Evolutionary conservation across 2,797 vertebrate species (phyloP).

Genomic region (Psittacula derbiana): DNA sequence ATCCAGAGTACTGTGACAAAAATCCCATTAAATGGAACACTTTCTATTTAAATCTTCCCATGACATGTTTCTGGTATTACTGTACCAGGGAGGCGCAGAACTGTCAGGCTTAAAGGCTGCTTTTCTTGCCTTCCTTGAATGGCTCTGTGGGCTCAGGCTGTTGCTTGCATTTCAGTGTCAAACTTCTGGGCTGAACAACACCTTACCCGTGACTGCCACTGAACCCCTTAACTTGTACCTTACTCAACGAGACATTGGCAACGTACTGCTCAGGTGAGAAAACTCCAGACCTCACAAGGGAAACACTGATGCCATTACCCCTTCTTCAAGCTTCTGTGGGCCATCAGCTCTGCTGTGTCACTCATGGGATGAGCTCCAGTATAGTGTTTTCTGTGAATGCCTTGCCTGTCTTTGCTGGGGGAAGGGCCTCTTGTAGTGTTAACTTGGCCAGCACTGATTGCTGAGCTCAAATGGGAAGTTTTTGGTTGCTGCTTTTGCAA

Average conservation of each 20-base stretch:
- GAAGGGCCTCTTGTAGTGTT: neutral
- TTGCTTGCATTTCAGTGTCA: neutral
- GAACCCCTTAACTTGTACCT: neutral
- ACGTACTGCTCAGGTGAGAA: neutral
- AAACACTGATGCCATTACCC: fast-evolving
- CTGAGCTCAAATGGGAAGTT: neutral
- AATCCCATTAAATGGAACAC: conserved; percentile 61
- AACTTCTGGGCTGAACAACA: fast-evolving
- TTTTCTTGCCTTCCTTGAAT: neutral
- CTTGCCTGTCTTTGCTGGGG: neutral
- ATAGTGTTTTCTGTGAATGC: fast-evolving
- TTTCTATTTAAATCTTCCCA: conserved; percentile 52
- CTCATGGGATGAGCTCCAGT: fast-evolving
- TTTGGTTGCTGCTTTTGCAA: neutral
- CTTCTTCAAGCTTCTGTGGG: fast-evolving
- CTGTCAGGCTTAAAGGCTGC: neutral
- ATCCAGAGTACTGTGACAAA: conserved; percentile 42
- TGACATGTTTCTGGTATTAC: conserved; percentile 30
- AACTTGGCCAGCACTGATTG: neutral
- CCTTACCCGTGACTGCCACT: neutral
- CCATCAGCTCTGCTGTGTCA: neutral
- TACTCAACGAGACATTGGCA: fast-evolving
- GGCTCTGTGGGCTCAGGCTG: neutral
- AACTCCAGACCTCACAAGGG: neutral
- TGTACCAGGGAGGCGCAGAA: neutral